phyloP scores from a whole-genome alignment of 2,113 vertebrate species.

The Gasterosteus nipponicus region DNA sequence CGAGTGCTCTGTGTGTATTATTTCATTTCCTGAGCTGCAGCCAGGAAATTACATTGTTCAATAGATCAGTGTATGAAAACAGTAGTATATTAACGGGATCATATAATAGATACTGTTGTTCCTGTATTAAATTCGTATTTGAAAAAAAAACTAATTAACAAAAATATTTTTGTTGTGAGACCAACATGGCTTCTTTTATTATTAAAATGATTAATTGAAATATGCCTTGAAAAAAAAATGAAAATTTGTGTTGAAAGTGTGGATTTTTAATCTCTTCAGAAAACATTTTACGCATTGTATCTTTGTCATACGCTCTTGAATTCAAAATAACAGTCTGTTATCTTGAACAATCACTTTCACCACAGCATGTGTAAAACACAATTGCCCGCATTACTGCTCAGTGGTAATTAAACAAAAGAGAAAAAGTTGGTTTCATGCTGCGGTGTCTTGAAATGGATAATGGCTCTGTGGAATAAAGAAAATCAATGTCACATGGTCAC shows the following conservation, averaged over 20 bases:
- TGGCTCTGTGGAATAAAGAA: constrained; percentile 17
- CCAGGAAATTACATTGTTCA: constrained; percentile 14
- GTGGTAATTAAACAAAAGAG: constrained; percentile 6
- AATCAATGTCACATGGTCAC: not conserved
- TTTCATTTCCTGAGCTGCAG: not conserved
- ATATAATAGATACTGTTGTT: not conserved
- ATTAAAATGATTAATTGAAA: not conserved
- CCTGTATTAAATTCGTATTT: not conserved
- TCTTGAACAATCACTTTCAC: not conserved
- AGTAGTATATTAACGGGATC: constrained; percentile 8
- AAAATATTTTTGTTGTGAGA: not conserved
- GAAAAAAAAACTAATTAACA: not conserved
- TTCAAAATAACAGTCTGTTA: not conserved
- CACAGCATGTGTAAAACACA: not conserved
- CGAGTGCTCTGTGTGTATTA: constrained; percentile 2
- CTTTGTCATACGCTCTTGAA: not conserved
- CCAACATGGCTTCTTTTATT: not conserved
- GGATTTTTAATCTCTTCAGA: not conserved
- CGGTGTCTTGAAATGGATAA: constrained; percentile 22
- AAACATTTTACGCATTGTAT: not conserved
- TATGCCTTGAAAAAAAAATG: not conserved
- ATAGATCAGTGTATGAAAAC: constrained; percentile 1
- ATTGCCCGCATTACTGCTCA: not conserved
- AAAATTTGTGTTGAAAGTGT: not conserved
- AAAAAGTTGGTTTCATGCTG: constrained; percentile 20